These are phyloP conservation scores for Lasiommata megera DNA, from an alignment of 2,888 invertebrate genomes.

Conservation along the genomic window DNA sequence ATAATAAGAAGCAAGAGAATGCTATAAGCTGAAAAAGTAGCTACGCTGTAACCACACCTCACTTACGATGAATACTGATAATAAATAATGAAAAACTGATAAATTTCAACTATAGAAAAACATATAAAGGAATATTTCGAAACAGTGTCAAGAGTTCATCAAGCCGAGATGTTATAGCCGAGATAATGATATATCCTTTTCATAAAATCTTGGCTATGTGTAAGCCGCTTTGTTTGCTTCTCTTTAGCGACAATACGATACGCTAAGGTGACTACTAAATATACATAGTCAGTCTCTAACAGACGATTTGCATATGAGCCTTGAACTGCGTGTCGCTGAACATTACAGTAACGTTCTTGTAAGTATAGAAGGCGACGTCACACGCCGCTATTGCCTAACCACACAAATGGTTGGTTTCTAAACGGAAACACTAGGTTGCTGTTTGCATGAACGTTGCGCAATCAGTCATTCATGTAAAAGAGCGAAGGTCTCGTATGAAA, in stretches of 20 bases:
- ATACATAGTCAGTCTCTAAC: background rate
- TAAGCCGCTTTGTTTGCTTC: background rate
- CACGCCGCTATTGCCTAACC: conserved; percentile 53
- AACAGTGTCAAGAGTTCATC: background rate
- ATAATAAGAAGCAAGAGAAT: too few species aligned
- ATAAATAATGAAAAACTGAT: background rate
- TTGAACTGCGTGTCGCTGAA: conserved; percentile 17
- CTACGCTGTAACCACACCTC: too few species aligned
- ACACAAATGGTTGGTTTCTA: conserved; percentile 60
- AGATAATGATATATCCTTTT: background rate
- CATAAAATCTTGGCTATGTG: too few species aligned
- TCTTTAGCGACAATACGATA: background rate
- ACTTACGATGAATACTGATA: too few species aligned
- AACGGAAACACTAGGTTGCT: conserved; percentile 62
- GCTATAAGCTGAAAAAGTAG: too few species aligned
- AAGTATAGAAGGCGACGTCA: conserved; percentile 42
- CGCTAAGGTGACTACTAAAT: conserved; percentile 3
- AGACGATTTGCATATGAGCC: conserved; percentile 17
- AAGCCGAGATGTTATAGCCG: background rate
- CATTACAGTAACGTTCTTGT: conserved; percentile 14
- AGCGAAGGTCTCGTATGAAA: conserved; percentile 59
- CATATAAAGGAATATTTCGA: background rate
- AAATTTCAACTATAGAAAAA: background rate
- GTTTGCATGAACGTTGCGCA: conserved; percentile 58
- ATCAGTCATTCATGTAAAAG: conserved; percentile 63